phyloP scores from a whole-genome alignment of 92 coral and sea anemone species.

The Epizoanthus stellaris region DNA sequence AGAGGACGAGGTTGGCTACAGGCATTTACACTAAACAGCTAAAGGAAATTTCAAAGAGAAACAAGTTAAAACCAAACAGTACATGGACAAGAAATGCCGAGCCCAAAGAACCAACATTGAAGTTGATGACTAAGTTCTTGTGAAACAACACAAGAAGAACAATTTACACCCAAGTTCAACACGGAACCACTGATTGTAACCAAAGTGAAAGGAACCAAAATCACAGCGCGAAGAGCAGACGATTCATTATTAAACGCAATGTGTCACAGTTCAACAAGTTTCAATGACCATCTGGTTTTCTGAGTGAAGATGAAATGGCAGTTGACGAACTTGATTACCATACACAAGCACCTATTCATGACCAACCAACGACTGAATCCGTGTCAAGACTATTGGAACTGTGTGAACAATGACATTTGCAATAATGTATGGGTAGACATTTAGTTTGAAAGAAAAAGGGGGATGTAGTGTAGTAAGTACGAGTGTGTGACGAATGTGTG shows the following conservation, averaged over 20 bases:
- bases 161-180: conserved; percentile 5
- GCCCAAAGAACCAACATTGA: conserved; percentile 23
- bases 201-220: not conserved
- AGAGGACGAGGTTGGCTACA: not conserved
- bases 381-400: no score
- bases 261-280: no score
- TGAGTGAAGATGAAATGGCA: no score
- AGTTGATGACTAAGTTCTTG: conserved; percentile 33
- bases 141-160: conserved; percentile 30
- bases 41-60: not conserved
- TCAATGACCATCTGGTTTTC: not conserved
- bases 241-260: not conserved
- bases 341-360: no score
- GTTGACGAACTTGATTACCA: no score
- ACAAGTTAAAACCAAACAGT: conserved; percentile 16
- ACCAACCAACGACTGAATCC: no score
- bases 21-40: conserved; percentile 1
- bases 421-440: no score
- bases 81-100: conserved; percentile 12
- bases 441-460: no score
- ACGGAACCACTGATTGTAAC: conserved; percentile 24
- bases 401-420: no score
- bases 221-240: conserved; percentile 2
- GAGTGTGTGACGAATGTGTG: no score
- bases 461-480: no score